A percentile compares a stretch with the other conserved stretches of the same genome.
These are phyloP conservation scores for Aleiodes leptofemur DNA, from an alignment of 2,888 invertebrate genomes.

Conservation along the genomic window DNA sequence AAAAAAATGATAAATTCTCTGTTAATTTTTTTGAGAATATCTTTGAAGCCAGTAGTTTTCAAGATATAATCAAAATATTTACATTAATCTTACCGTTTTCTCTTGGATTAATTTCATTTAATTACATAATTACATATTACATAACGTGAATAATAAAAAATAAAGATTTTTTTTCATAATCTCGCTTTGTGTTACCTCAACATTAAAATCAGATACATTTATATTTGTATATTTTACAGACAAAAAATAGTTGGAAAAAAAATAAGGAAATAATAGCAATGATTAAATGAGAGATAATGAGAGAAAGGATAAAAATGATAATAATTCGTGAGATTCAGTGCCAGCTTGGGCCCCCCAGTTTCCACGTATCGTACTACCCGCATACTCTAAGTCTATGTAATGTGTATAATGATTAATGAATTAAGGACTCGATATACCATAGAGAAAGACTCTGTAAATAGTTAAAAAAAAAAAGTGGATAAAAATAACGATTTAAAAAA, in stretches of 20 bases:
- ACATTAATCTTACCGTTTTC: not conserved
- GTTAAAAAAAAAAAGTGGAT: slow-evolving; percentile 53
- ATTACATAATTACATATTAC: slow-evolving; percentile 10
- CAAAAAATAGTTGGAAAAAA: not conserved
- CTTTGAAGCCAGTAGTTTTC: not conserved
- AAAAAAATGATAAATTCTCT: not conserved
- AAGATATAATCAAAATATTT: too few relatives aligned
- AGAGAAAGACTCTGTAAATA: slow-evolving; percentile 74
- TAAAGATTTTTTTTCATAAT: not conserved
- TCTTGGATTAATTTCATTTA: not conserved
- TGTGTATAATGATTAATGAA: slow-evolving; percentile 74
- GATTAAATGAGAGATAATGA: slow-evolving; percentile 43
- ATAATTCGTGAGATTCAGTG: slow-evolving; percentile 60
- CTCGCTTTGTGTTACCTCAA: not conserved
- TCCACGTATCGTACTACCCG: slow-evolving; percentile 65
- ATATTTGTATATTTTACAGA: slow-evolving; percentile 31
- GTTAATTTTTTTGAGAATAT: not conserved
- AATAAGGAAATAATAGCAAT: not conserved
- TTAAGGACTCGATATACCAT: slow-evolving; percentile 71
- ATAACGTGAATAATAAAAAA: not conserved
- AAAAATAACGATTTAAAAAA: slow-evolving; percentile 47
- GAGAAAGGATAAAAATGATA: slow-evolving; percentile 42
- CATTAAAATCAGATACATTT: slow-evolving; percentile 18
- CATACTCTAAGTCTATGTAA: slow-evolving; percentile 73
- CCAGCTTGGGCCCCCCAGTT: slow-evolving; percentile 61